Conservation (phyloP, 2,797 vertebrate genomes). For the Microctenopoma stevenorrisi region DNA sequence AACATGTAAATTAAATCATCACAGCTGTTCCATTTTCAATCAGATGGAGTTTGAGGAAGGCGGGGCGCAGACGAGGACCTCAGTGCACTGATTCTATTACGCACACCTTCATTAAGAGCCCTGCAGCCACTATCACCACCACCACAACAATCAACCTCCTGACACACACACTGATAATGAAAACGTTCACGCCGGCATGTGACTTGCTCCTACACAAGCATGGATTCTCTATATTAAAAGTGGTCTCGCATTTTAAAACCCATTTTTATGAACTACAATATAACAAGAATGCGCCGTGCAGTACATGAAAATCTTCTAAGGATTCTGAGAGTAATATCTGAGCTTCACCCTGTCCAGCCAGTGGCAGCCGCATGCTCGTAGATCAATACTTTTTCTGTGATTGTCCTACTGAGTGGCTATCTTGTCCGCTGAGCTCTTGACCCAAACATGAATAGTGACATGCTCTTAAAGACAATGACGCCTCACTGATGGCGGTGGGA, state of each 20-base stretch:
- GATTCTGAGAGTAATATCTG: constrained; percentile 24
- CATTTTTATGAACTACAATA: constrained; percentile 26
- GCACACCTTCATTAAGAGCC: constrained; percentile 92
- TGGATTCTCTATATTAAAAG: constrained; percentile 12
- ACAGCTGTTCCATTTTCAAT: constrained; percentile 99
- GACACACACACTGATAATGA: constrained; percentile 56
- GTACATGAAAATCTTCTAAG: neutral
- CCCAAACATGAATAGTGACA: constrained; percentile 67
- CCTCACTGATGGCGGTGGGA: constrained; percentile 41
- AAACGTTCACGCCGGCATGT: constrained; percentile 38
- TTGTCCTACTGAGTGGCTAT: constrained; percentile 59
- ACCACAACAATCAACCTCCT: constrained; percentile 81
- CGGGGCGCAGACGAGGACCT: constrained; percentile 88
- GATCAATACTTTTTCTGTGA: constrained; percentile 65
- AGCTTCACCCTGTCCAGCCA: constrained; percentile 28
- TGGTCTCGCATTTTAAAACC: constrained; percentile 30
- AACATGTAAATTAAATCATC: constrained; percentile 99
- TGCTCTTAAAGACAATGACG: constrained; percentile 66
- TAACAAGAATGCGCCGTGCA: constrained; percentile 4
- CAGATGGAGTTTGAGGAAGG: constrained; percentile 92
- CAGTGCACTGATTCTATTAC: constrained; percentile 93
- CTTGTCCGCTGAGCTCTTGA: constrained; percentile 67
- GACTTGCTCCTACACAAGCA: constrained; percentile 39
- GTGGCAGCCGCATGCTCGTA: constrained; percentile 47
- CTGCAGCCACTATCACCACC: constrained; percentile 77